Evolutionary conservation across 2,888 invertebrate species (phyloP).

Genomic region (Thalpophila matura): DNA sequence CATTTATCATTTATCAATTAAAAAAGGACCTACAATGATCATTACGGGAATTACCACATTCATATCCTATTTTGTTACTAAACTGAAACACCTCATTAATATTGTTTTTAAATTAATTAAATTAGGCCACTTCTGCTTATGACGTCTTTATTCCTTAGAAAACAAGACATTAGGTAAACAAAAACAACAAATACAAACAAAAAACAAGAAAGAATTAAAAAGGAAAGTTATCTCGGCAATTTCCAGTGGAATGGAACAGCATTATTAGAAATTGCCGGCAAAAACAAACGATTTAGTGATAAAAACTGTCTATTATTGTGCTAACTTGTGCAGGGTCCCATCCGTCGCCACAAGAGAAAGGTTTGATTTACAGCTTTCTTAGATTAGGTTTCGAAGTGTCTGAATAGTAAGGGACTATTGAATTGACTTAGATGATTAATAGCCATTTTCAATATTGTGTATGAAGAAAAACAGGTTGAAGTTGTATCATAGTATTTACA

Average conservation of each 20-base stretch:
- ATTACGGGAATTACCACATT: no score
- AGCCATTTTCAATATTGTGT: neutral
- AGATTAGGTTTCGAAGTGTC: neutral
- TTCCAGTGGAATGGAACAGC: slow-evolving; percentile 37
- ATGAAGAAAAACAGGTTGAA: neutral
- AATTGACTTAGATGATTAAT: neutral
- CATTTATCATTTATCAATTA: no score
- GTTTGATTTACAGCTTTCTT: slow-evolving; percentile 17
- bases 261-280: slow-evolving; percentile 31
- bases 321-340: slow-evolving; percentile 20
- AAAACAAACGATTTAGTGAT: slow-evolving; percentile 24
- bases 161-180: slow-evolving; percentile 28
- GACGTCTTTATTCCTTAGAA: slow-evolving; percentile 17
- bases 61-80: no score
- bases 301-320: slow-evolving; percentile 23
- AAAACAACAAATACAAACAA: slow-evolving; percentile 36
- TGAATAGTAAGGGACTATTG: neutral
- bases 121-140: slow-evolving; percentile 18
- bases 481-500: no score
- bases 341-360: neutral
- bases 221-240: slow-evolving; percentile 30
- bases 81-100: no score
- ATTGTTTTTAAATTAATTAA: slow-evolving; percentile 14
- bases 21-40: no score
- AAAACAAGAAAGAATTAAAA: slow-evolving; percentile 38